A percentile compares a stretch with the other conserved stretches of the same genome.
Conservation (phyloP, 1,140 invertebrate species). For the Neoseiulus cucumeris region DNA sequence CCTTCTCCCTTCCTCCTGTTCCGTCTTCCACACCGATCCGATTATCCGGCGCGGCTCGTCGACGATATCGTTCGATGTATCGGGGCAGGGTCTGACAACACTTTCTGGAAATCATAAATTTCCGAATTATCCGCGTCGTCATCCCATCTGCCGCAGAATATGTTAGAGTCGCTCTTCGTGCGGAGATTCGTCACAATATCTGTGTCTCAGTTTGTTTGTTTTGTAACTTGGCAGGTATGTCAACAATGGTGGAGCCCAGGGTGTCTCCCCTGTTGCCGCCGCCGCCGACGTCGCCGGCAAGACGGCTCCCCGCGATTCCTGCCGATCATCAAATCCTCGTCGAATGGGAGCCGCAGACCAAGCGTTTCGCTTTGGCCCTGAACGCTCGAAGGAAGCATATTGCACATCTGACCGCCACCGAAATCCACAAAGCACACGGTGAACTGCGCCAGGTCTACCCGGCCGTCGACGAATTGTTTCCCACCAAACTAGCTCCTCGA, state of each 20-base stretch:
- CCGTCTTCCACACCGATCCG: too few species aligned
- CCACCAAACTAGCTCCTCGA: neutral
- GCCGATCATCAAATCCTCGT: neutral
- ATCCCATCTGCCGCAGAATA: too few species aligned
- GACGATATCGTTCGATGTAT: too few species aligned
- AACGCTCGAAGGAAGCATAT: neutral
- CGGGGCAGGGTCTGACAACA: too few species aligned
- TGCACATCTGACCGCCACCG: neutral
- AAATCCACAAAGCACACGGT: neutral
- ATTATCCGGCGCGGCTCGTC: too few species aligned
- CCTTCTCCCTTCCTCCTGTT: too few species aligned
- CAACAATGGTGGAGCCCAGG: neutral
- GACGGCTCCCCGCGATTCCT: neutral
- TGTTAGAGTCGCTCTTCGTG: too few species aligned
- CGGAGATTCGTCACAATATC: too few species aligned
- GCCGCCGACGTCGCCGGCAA: neutral
- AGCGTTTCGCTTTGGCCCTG: neutral
- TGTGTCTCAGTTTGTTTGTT: too few species aligned
- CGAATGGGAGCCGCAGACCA: slow-evolving; percentile 7
- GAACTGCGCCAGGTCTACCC: neutral
- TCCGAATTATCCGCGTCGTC: too few species aligned
- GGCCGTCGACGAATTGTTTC: neutral
- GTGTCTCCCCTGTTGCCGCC: neutral
- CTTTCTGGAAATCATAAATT: too few species aligned
- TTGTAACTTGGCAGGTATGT: neutral